Base-by-base conservation (phyloP, 2,113 vertebrate species). In the Malurus cyaneus region DNA sequence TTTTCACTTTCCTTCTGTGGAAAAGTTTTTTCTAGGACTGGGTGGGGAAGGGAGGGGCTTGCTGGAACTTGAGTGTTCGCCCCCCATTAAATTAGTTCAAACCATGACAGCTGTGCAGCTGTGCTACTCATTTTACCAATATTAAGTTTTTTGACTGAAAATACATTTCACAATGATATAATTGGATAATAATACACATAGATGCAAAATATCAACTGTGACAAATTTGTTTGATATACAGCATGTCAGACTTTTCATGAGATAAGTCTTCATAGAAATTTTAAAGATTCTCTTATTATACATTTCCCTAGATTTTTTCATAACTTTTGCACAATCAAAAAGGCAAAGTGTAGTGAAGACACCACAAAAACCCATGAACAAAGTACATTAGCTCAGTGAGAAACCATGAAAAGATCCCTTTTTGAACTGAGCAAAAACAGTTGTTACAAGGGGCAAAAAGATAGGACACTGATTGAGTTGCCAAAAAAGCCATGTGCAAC, bases 401-500 rank as follows among this genome's bases (percentile, higher is more conserved):
- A 81, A 86, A 93, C 9, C 31, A 89, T 86, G 57, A 77, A 91
- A 67, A 94, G 73, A 73, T 70, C 74, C 47, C 71, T 71, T 88
- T 80, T 80, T 95, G 64, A 94, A 77, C 79, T 56, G 74, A 93
- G 70, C 89, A 94, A 94, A 89, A 94, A 85, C 54, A 93, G 46
- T 72, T 78, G 50, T 89, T 73, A 93, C 90, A 84, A 18, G 74
- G 50, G 65, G 84, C 79, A 80, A 59, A 96, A 81, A 92, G 69
- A 93, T 94, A 93, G 79, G 80, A 94, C 94, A 95, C 92, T 92
- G 96, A 94, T 90, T 93, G 96, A 94, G 74, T 93, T 94, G 98
- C 96, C 97, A 97, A n/a, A n/a, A 97, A 97, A 87, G 92, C 94
- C 88, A 61, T 87, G 80, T 80, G 85, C 94, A 97, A 96, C 87